Evolutionary conservation across 2,888 invertebrate genomes (phyloP).

Genomic region (Bunonema sp.): DNA sequence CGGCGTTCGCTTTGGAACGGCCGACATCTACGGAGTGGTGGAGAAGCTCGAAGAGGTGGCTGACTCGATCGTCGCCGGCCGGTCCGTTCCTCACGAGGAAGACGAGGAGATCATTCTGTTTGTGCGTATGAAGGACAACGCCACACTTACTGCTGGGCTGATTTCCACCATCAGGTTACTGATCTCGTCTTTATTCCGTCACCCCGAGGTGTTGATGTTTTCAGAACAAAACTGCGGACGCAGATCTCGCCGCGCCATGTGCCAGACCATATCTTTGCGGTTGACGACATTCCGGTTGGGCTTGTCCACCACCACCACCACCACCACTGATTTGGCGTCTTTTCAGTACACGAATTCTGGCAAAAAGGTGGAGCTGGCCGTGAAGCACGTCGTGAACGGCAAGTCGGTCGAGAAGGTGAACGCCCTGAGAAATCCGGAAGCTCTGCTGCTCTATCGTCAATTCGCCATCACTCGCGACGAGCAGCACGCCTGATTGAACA

Average conservation of each 20-base stretch:
- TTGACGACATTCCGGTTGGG: constrained; percentile 49
- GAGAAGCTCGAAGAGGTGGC: constrained; percentile 50
- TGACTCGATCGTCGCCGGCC: constrained; percentile 52
- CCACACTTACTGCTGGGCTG: constrained; percentile 46
- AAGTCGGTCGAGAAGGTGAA: constrained; percentile 47
- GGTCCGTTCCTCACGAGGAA: constrained; percentile 45
- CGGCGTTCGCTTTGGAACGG: constrained; percentile 54
- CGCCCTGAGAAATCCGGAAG: constrained; percentile 48
- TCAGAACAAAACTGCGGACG: too few species aligned
- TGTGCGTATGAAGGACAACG: constrained; percentile 49
- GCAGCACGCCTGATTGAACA: too few species aligned
- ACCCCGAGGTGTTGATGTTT: too few species aligned
- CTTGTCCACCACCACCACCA: neutral
- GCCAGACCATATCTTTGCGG: constrained; percentile 49
- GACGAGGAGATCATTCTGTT: constrained; percentile 53
- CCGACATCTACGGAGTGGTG: constrained; percentile 54
- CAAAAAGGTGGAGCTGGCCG: constrained; percentile 54
- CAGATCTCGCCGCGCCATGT: constrained; percentile 50
- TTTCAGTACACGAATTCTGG: constrained; percentile 53
- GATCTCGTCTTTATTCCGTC: too few species aligned
- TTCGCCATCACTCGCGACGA: too few species aligned
- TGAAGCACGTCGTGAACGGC: constrained; percentile 50
- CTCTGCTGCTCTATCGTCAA: too few species aligned
- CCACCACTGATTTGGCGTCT: constrained; percentile 1
- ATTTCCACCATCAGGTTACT: constrained; percentile 45